Conservation (phyloP, 2,797 vertebrate genomes). For the Pyrocephalus nanus region DNA sequence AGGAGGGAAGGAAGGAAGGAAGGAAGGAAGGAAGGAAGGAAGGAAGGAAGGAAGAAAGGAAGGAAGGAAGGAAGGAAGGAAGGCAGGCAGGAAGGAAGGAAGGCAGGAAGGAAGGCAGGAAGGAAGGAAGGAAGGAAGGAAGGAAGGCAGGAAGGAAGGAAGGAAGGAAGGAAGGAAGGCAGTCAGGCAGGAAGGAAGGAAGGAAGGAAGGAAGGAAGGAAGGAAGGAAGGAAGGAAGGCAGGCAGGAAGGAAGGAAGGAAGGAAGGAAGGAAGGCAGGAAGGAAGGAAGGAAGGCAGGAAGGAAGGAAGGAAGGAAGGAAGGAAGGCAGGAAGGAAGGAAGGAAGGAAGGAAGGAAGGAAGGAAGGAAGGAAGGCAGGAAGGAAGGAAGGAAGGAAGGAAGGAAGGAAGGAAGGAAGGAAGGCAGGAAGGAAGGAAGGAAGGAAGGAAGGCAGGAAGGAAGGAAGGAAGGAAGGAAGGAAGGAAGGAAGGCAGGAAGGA, state of each 20-base stretch:
- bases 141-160: neutral
- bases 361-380: neutral
- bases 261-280: neutral
- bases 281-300: rapidly evolving
- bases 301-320: too few relatives aligned
- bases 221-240: rapidly evolving
- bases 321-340: rapidly evolving
- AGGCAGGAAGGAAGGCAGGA: neutral
- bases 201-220: neutral
- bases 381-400: rapidly evolving
- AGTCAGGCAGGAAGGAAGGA: too few relatives aligned
- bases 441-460: rapidly evolving
- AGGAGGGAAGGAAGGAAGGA: too few relatives aligned
- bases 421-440: neutral
- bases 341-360: too few relatives aligned
- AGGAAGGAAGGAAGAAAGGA: too few relatives aligned
- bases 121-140: too few relatives aligned
- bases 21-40: neutral
- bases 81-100: too few relatives aligned
- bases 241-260: too few relatives aligned
- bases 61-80: rapidly evolving
- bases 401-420: too few relatives aligned
- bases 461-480: too few relatives aligned
- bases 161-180: rapidly evolving
- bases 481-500: neutral